Percentiles rank a stretch among this genome's conserved stretches.
These are phyloP conservation scores for Bettongia penicillata DNA, from an alignment of 2,113 vertebrate genomes.

Conservation along the genomic window DNA sequence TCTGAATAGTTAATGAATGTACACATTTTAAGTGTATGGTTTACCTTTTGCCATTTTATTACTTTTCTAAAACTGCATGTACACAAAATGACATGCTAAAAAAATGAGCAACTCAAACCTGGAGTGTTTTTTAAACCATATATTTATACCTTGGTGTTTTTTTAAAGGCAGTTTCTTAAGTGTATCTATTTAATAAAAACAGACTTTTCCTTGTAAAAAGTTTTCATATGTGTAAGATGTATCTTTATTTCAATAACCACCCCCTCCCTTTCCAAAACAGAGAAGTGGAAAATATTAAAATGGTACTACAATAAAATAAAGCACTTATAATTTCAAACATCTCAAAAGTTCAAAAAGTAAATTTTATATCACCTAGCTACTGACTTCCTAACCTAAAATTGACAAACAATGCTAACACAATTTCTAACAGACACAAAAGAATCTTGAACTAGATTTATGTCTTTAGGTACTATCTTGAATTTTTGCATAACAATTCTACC, in stretches of 20 bases:
- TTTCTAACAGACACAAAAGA: neutral
- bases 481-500: conserved; percentile 2
- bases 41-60: neutral
- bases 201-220: neutral
- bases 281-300: neutral
- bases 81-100: neutral
- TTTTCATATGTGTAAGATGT: neutral
- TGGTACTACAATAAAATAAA: neutral
- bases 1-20: conserved; percentile 6
- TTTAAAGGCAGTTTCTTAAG: neutral
- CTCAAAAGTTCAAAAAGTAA: conserved; percentile 32
- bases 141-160: neutral
- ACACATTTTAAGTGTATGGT: neutral
- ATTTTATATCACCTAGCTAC: neutral
- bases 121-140: neutral
- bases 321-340: neutral
- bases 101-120: neutral
- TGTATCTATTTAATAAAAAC: neutral
- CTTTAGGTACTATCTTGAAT: conserved; percentile 13
- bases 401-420: neutral
- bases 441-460: neutral
- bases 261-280: neutral
- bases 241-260: neutral
- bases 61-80: neutral
- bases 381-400: neutral